Percentiles rank a stretch among this genome's conserved stretches.
Evolutionary conservation across 2,888 invertebrate genomes (phyloP).

Genomic region (Lepidocyrtoides sp.): DNA sequence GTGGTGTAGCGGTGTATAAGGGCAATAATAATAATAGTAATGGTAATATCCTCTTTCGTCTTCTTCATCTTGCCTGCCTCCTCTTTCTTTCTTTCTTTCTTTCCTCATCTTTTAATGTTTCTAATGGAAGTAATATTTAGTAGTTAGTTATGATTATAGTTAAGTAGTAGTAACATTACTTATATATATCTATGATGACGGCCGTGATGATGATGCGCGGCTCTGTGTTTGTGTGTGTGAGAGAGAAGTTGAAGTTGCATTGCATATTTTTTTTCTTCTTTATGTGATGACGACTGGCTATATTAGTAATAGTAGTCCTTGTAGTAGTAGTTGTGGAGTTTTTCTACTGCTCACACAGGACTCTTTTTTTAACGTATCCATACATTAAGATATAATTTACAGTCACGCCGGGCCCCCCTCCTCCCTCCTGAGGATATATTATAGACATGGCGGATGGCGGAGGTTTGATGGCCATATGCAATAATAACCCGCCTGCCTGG

Average conservation of each 20-base stretch:
- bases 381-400: constrained; percentile 82
- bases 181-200: constrained; percentile 46
- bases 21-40: constrained; percentile 72
- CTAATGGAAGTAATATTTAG: constrained; percentile 64
- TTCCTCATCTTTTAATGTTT: constrained; percentile 54
- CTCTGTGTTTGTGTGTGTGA: not conserved
- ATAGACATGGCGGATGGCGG: constrained; percentile 81
- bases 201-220: constrained; percentile 23
- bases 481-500: constrained; percentile 79
- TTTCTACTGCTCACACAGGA: constrained; percentile 64
- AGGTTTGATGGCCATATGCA: constrained; percentile 81
- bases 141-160: constrained; percentile 62
- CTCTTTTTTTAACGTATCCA: constrained; percentile 75
- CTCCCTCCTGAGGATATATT: constrained; percentile 79
- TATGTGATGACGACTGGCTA: constrained; percentile 54
- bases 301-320: not conserved
- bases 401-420: constrained; percentile 81
- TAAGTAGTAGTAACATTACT: constrained; percentile 26
- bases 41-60: constrained; percentile 72
- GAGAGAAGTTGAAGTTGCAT: constrained; percentile 64
- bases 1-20: not conserved
- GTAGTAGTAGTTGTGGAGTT: constrained; percentile 25
- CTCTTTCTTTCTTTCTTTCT: not conserved
- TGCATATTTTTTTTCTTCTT: constrained; percentile 68
- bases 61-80: constrained; percentile 18